phyloP scores from a whole-genome alignment of 2,888 invertebrate genomes.

The Cyaniris semiargus region DNA sequence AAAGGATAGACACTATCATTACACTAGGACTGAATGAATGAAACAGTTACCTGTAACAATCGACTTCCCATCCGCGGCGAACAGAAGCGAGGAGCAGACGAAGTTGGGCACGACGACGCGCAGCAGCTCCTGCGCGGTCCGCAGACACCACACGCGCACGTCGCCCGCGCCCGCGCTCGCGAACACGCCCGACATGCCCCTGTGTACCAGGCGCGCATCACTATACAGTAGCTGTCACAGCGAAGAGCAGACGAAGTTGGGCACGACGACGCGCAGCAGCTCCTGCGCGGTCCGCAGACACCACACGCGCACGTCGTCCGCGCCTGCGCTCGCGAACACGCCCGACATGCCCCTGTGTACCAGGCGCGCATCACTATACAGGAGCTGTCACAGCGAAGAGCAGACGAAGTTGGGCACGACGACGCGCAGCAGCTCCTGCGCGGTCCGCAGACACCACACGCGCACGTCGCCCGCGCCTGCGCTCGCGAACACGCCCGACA shows the following conservation, averaged over 20 bases:
- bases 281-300: constrained; percentile 87
- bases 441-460: constrained; percentile 89
- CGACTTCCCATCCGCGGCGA: constrained; percentile 88
- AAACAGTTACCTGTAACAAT: constrained; percentile 84
- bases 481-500: constrained; percentile 85
- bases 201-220: constrained; percentile 50
- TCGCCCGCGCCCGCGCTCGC: constrained; percentile 92
- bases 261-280: constrained; percentile 89
- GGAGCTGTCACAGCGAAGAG: background rate
- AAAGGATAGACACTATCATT: too few species aligned
- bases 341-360: too few species aligned
- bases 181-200: constrained; percentile 90
- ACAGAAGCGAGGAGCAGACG: constrained; percentile 88
- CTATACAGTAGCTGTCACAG: background rate
- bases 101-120: constrained; percentile 94
- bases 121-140: constrained; percentile 88
- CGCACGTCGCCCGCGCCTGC: constrained; percentile 91
- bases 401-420: constrained; percentile 84
- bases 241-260: constrained; percentile 73
- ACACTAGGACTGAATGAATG: background rate
- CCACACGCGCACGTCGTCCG: constrained; percentile 94
- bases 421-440: constrained; percentile 90
- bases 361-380: too few species aligned
- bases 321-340: constrained; percentile 91
- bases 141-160: constrained; percentile 91